Conservation (phyloP, 2,113 vertebrate species). For the Martes martes region DNA sequence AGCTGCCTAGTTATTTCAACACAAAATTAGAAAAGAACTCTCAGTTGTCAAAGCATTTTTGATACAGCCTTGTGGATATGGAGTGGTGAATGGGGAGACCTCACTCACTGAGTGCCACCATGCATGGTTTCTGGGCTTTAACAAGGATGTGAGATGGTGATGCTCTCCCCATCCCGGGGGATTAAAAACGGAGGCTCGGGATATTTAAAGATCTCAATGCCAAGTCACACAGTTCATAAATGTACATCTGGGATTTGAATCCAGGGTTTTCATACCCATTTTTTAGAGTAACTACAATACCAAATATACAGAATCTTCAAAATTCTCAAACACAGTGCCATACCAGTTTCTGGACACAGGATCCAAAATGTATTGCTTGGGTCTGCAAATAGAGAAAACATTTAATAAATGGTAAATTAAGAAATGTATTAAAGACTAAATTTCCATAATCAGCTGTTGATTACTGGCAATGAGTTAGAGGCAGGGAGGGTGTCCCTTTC, state of each 20-base stretch:
- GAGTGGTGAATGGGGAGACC: not conserved
- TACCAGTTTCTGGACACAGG: not conserved
- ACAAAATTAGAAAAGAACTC: not conserved
- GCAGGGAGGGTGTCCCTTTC: not conserved
- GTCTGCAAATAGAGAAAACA: not conserved
- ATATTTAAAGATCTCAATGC: not conserved
- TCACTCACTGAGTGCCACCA: not conserved
- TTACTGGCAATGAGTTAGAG: not conserved
- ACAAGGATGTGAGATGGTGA: not conserved
- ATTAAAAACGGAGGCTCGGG: not conserved
- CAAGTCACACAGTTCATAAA: not conserved
- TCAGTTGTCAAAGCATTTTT: not conserved
- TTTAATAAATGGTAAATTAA: not conserved
- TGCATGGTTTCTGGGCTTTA: accelerated
- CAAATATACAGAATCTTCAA: not conserved
- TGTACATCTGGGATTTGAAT: not conserved
- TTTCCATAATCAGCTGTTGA: not conserved
- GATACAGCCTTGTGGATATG: not conserved
- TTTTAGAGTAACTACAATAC: not conserved
- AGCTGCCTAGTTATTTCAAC: not conserved
- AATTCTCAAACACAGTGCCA: not conserved
- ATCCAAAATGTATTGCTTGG: not conserved
- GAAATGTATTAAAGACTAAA: not conserved
- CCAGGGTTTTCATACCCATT: not conserved
- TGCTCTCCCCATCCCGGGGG: not conserved